phyloP scores from a whole-genome alignment of 1,140 invertebrate species.

The Wasmannia auropunctata region DNA sequence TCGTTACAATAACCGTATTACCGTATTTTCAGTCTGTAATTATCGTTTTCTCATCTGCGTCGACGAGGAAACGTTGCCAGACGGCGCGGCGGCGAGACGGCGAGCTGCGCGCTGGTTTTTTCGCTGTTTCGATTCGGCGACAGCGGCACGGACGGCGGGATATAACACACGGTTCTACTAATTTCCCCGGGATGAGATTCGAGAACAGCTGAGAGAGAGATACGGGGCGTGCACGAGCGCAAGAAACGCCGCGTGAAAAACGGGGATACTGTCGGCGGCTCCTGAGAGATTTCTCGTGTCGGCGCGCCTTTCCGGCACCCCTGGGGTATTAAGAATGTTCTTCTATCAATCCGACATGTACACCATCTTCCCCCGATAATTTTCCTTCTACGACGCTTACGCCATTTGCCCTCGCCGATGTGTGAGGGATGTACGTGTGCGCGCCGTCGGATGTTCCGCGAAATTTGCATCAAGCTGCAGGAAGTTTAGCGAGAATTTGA shows the following conservation, averaged over 20 bases:
- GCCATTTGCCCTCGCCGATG: background rate
- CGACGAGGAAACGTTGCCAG: background rate
- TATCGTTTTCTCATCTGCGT: constrained; percentile 30
- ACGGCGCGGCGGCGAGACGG: background rate
- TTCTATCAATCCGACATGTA: constrained; percentile 34
- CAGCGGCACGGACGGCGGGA: background rate
- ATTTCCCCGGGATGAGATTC: constrained; percentile 24
- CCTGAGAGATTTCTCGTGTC: constrained; percentile 49
- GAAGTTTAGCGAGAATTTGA: constrained; percentile 26
- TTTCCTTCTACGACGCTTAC: background rate
- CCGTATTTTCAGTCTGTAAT: background rate
- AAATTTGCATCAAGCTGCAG: constrained; percentile 32
- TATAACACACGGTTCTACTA: constrained; percentile 17
- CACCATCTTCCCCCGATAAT: constrained; percentile 18
- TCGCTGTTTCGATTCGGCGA: background rate
- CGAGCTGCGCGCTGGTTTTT: background rate
- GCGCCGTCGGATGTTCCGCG: background rate
- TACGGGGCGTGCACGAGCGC: background rate
- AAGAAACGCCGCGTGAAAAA: constrained; percentile 33
- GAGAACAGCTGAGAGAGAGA: background rate
- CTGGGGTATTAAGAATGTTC: constrained; percentile 37
- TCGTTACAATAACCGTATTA: constrained; percentile 33
- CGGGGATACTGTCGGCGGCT: background rate
- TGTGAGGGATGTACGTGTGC: background rate
- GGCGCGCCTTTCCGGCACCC: background rate